Evolutionary conservation across 2,797 vertebrate species (phyloP), one percentile per base, ranked within the genome.

Genomic region (Bovichtus variegatus): DNA sequence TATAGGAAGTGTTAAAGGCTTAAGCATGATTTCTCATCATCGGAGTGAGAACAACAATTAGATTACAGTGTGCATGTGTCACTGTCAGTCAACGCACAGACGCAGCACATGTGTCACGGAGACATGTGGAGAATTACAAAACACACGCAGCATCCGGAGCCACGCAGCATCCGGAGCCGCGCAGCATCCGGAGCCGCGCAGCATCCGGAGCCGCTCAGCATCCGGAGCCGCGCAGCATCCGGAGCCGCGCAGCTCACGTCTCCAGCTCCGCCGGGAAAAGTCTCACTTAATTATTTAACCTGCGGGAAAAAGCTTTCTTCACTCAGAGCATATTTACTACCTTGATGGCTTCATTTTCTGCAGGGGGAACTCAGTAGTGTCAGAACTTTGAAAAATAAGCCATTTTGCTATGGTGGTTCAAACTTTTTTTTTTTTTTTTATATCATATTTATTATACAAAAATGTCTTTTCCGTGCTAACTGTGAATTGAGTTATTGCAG

Each of bases 281-380:
- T 76, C 81, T 75, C n/a, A 85, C 82, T 85, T 78, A 62, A 44
- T 66, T 51, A 87, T 75, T 75, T 78, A 88, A 86, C 65, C 64
- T 50, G 78, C 49, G 59, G 50, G n/a, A n/a, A 71, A 62, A 74
- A 80, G 27, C 67, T 65, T 27, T 74, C 58, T 31, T 47, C 58
- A 21, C 16, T 50, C 10, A 3, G 2, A 29, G 34, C 46, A 63
- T 41, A 46, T 83, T 73, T 74, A 59, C 38, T 25, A 57, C 66
- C 23, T 74, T 38, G 53, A 67, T 71, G 72, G 69, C 64, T 84
- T 67, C 85, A 29, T n/a, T 76, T 80, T 74, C 60, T 27, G n/a
- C 64, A 55, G 54, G 36, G 46, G 40, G 65, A 78, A 77, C 31
- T n/a, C n/a, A n/a, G n/a, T n/a, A n/a, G n/a, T n/a, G n/a, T 74